Conservation (phyloP, 2,888 invertebrate species). For the Microctonus hyperodae region DNA sequence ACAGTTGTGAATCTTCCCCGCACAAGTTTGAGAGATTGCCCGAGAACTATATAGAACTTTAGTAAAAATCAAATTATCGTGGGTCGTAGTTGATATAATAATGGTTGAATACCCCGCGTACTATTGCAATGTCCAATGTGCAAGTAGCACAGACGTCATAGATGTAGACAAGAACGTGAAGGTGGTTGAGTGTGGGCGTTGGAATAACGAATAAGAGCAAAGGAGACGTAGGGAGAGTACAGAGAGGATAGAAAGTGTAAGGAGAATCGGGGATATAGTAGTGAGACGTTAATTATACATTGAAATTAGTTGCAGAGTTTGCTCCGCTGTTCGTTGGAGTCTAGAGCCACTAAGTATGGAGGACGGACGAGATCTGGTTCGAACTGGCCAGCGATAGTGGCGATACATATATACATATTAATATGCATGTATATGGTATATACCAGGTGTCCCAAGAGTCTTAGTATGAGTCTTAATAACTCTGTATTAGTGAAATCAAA, state of each 20-base stretch:
- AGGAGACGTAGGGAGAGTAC: conserved; percentile 27
- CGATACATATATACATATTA: conserved; percentile 48
- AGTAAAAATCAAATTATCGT: conserved; percentile 59
- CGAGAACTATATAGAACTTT: conserved; percentile 42
- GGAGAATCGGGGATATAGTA: conserved; percentile 42
- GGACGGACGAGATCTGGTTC: conserved; percentile 44
- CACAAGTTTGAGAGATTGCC: conserved; percentile 5
- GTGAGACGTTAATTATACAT: conserved; percentile 64
- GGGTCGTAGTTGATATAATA: conserved; percentile 60
- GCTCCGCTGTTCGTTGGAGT: conserved; percentile 55
- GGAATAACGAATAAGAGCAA: conserved; percentile 16
- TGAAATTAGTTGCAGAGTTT: conserved; percentile 64
- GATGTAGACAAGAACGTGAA: conserved; percentile 41
- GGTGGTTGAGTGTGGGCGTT: conserved; percentile 27
- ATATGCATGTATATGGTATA: conserved; percentile 45
- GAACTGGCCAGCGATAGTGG: conserved; percentile 40
- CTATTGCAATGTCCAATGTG: conserved; percentile 53
- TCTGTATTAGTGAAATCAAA: no score
- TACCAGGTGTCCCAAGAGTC: no score
- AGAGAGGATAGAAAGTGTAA: conserved; percentile 21
- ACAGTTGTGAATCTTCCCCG: not conserved
- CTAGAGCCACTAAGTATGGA: conserved; percentile 61
- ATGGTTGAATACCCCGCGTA: conserved; percentile 54
- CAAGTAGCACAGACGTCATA: conserved; percentile 41
- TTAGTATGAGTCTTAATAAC: no score